These are phyloP conservation scores for Nothocercus julius DNA, from an alignment of 2,113 vertebrate genomes.

Conservation along the genomic window DNA sequence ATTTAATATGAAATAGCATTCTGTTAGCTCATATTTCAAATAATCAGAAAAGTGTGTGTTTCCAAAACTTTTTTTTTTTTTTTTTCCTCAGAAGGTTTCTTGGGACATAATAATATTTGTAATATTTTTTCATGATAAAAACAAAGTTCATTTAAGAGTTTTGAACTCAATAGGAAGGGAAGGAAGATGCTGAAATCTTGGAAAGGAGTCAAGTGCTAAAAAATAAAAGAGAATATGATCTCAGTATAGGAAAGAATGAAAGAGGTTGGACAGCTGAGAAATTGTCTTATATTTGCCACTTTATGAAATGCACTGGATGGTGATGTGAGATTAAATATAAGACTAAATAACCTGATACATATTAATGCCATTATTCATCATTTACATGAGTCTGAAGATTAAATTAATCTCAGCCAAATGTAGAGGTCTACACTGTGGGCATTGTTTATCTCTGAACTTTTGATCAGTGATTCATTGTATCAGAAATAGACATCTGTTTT, in stretches of 20 bases:
- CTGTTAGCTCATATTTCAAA: not conserved
- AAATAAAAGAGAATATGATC: not conserved
- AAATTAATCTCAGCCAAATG: not conserved
- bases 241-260: not conserved
- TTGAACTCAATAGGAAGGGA: not conserved
- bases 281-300: not conserved
- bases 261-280: not conserved
- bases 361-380: not conserved
- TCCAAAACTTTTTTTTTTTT: not conserved
- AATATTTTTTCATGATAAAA: not conserved
- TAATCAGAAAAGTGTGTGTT: not conserved
- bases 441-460: not conserved
- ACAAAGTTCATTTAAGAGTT: not conserved
- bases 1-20: not conserved
- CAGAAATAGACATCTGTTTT: not conserved
- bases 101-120: not conserved
- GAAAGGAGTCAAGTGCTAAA: not conserved
- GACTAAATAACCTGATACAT: not conserved
- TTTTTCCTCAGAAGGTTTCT: not conserved
- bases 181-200: not conserved
- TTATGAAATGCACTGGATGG: not conserved
- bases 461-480: fast-evolving
- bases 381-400: not conserved
- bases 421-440: not conserved
- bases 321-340: not conserved